These are phyloP conservation scores for Triplophysa dalaica DNA, from an alignment of 2,113 vertebrate species.

Conservation along the genomic window DNA sequence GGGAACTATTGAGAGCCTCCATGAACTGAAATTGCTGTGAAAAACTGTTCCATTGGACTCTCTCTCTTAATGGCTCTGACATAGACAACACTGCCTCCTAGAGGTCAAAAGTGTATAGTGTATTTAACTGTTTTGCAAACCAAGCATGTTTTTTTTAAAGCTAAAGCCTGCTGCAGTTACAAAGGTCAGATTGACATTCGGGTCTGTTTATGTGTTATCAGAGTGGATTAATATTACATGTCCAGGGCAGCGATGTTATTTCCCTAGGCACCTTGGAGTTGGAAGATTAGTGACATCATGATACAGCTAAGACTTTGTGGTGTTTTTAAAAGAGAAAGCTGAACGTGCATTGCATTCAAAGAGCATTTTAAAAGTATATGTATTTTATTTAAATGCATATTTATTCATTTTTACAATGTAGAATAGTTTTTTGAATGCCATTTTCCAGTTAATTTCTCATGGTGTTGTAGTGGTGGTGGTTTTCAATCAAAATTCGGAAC, in stretches of 20 bases:
- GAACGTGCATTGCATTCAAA: not conserved
- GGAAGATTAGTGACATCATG: conserved; percentile 12
- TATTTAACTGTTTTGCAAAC: not conserved
- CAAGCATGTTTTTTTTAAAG: conserved; percentile 10
- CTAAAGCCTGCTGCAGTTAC: not conserved
- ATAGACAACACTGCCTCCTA: conserved; percentile 40
- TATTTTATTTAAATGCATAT: not conserved
- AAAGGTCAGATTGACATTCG: not conserved
- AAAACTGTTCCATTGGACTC: too few species aligned
- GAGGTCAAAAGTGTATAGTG: conserved; percentile 25
- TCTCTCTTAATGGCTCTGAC: too few species aligned
- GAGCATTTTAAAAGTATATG: not conserved
- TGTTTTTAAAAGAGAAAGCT: not conserved
- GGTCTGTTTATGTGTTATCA: not conserved
- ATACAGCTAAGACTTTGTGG: not conserved
- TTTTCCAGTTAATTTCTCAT: not conserved
- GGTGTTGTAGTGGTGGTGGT: not conserved
- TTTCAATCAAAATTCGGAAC: not conserved
- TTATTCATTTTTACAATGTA: not conserved
- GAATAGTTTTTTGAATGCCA: not conserved
- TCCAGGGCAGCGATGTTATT: not conserved
- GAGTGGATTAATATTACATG: conserved; percentile 19
- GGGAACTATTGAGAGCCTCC: too few species aligned
- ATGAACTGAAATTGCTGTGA: too few species aligned
- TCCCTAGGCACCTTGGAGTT: not conserved